phyloP scores from a whole-genome alignment of 2,888 invertebrate genomes.

The Acronicta aceris region DNA sequence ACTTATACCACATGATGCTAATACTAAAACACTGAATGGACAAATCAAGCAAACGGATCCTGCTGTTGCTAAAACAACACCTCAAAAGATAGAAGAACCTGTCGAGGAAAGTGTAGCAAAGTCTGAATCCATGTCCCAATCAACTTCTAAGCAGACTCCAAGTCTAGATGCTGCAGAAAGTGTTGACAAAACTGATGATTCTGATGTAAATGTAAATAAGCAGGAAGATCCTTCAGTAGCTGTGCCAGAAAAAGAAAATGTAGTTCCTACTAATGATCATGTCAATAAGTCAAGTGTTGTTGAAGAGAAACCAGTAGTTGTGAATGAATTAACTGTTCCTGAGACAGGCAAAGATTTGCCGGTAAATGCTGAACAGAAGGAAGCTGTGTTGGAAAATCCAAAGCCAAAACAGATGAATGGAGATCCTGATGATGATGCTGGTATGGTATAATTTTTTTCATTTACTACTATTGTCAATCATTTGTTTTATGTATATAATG shows the following conservation, averaged over 20 bases:
- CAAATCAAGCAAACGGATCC: slow-evolving; percentile 36
- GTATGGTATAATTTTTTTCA: slow-evolving; percentile 37
- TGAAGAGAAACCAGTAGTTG: slow-evolving; percentile 28
- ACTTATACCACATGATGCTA: slow-evolving; percentile 14
- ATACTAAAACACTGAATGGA: slow-evolving; percentile 22
- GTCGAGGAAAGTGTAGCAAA: slow-evolving; percentile 18
- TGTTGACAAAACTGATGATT: slow-evolving; percentile 22
- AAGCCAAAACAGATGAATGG: slow-evolving; percentile 23
- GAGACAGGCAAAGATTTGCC: slow-evolving; percentile 29
- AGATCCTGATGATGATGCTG: slow-evolving; percentile 57
- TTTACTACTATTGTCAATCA: not conserved
- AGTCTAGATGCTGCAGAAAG: slow-evolving; percentile 8
- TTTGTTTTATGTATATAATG: too few relatives aligned
- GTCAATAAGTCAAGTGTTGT: slow-evolving; percentile 28
- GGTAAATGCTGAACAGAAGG: slow-evolving; percentile 50
- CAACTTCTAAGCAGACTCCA: slow-evolving; percentile 31
- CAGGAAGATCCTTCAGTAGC: slow-evolving; percentile 22
- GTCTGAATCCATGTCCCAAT: slow-evolving; percentile 13
- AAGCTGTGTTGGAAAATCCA: slow-evolving; percentile 53
- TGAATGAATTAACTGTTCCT: slow-evolving; percentile 22
- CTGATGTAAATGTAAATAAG: slow-evolving; percentile 24
- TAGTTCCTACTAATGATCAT: slow-evolving; percentile 16
- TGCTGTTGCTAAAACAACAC: slow-evolving; percentile 31
- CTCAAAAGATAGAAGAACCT: slow-evolving; percentile 9
- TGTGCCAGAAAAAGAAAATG: slow-evolving; percentile 21